A percentile compares a stretch with the other conserved stretches of the same genome.
Evolutionary conservation across 2,113 vertebrate species (phyloP).

Genomic region (Numenius arquata): DNA sequence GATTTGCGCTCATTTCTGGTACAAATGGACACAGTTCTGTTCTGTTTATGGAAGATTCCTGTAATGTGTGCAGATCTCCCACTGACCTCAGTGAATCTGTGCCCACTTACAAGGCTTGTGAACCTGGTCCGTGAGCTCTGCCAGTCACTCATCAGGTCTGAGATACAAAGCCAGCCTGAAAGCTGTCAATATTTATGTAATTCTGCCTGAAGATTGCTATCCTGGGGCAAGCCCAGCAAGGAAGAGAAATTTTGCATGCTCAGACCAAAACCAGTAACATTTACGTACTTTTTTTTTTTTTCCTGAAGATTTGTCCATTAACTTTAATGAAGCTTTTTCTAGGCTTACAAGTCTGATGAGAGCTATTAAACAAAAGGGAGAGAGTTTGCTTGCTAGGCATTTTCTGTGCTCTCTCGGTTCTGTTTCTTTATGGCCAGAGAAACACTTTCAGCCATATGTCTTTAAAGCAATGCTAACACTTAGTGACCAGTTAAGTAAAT

Average conservation of each 20-base stretch:
- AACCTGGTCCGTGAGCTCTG: neutral
- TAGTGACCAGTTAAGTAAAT: conserved; percentile 50
- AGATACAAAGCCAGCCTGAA: conserved; percentile 5
- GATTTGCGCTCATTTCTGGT: conserved; percentile 27
- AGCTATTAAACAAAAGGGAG: conserved; percentile 54
- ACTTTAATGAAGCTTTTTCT: conserved; percentile 74
- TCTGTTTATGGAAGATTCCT: conserved; percentile 35
- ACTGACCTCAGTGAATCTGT: conserved; percentile 8
- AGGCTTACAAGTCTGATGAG: conserved; percentile 30
- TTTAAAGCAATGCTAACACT: conserved; percentile 48
- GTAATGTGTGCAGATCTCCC: neutral
- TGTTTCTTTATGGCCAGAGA: conserved; percentile 57
- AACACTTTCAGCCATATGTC: conserved; percentile 42
- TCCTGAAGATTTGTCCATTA: conserved; percentile 65
- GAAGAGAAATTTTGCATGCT: conserved; percentile 53
- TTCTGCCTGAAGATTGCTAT: neutral
- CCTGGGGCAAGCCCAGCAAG: neutral
- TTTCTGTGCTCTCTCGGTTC: conserved; percentile 12
- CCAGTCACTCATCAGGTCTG: neutral
- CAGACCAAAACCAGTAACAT: conserved; percentile 38
- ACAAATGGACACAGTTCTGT: neutral
- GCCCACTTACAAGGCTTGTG: neutral
- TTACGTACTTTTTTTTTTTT: conserved; percentile 38
- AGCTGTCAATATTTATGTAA: neutral
- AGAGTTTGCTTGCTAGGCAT: conserved; percentile 53